These are phyloP conservation scores for Rhinoderma darwinii DNA, from an alignment of 2,113 vertebrate species.

Conservation along the genomic window DNA sequence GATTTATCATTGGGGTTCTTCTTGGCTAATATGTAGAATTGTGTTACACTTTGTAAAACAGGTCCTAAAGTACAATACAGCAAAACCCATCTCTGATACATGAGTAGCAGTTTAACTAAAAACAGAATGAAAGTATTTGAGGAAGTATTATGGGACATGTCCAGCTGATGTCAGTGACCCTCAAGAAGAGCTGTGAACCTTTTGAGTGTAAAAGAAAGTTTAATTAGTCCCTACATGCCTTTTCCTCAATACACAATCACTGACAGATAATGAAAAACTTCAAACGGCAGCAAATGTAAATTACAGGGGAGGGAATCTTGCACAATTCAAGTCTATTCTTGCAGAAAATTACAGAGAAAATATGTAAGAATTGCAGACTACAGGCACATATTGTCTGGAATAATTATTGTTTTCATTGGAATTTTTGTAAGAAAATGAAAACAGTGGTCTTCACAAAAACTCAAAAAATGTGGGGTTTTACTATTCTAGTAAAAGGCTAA, in stretches of 20 bases:
- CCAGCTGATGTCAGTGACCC: conserved; percentile 11
- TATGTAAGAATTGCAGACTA: conserved; percentile 50
- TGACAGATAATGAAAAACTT: conserved; percentile 35
- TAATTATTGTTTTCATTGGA: conserved; percentile 57
- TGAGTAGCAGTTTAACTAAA: not conserved
- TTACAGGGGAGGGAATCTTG: conserved; percentile 43
- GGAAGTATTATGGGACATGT: not conserved
- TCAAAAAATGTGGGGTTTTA: conserved; percentile 2
- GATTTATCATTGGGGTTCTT: no score
- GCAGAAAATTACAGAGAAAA: conserved; percentile 58
- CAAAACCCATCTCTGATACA: not conserved
- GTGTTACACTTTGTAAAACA: not conserved
- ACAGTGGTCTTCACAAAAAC: conserved; percentile 48
- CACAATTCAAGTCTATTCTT: conserved; percentile 58
- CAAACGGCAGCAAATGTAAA: conserved; percentile 51
- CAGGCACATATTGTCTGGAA: conserved; percentile 44
- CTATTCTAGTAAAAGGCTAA: conserved; percentile 5
- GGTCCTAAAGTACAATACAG: rapidly evolving
- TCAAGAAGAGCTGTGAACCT: not conserved
- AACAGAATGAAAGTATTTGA: not conserved
- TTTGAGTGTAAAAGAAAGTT: conserved; percentile 29
- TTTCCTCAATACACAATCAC: conserved; percentile 38
- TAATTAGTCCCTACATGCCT: conserved; percentile 37
- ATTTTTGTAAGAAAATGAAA: conserved; percentile 44
- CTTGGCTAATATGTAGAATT: not conserved